Percentiles rank a stretch among this genome's conserved stretches.
phyloP scores from a whole-genome alignment of 2,797 vertebrate species.

The Brachymystax lenok region DNA sequence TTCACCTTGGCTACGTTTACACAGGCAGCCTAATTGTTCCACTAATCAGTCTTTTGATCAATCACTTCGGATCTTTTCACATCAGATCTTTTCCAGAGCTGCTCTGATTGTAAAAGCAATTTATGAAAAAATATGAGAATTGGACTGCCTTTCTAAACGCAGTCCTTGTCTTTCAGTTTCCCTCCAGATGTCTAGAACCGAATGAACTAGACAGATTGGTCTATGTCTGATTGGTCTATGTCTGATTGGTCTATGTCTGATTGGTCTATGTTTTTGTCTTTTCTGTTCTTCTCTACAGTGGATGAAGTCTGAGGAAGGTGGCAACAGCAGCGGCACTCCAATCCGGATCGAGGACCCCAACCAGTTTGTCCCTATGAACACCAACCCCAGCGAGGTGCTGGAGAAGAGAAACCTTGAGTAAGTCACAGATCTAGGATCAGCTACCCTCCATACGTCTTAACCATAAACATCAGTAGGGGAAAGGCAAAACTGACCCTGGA shows the following conservation, averaged over 20 bases:
- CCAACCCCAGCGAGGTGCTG: conserved; percentile 90
- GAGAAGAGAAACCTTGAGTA: conserved; percentile 95
- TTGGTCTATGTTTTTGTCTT: neutral
- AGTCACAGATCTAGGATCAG: conserved; percentile 28
- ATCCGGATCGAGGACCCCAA: conserved; percentile 98
- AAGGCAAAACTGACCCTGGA: too few relatives aligned
- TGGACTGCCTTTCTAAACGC: too few relatives aligned
- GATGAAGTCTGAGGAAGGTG: conserved; percentile 90
- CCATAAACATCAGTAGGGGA: neutral
- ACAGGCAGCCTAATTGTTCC: neutral
- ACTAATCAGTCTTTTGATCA: neutral
- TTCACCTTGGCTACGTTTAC: too few relatives aligned
- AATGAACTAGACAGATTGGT: too few relatives aligned
- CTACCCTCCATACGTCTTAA: neutral
- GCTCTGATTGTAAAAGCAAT: too few relatives aligned
- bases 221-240: too few relatives aligned
- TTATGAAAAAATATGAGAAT: too few relatives aligned
- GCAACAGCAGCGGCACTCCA: conserved; percentile 84
- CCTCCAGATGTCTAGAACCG: too few relatives aligned
- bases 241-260: too few relatives aligned
- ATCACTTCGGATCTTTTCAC: too few relatives aligned
- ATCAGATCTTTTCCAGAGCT: too few relatives aligned
- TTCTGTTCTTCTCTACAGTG: conserved; percentile 81
- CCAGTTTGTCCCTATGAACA: conserved; percentile 97
- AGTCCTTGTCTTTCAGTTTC: too few relatives aligned